Percentiles rank a stretch among this genome's conserved stretches.
These are phyloP conservation scores for Cebidichthys violaceus DNA, from an alignment of 2,113 vertebrate genomes.

Conservation along the genomic window DNA sequence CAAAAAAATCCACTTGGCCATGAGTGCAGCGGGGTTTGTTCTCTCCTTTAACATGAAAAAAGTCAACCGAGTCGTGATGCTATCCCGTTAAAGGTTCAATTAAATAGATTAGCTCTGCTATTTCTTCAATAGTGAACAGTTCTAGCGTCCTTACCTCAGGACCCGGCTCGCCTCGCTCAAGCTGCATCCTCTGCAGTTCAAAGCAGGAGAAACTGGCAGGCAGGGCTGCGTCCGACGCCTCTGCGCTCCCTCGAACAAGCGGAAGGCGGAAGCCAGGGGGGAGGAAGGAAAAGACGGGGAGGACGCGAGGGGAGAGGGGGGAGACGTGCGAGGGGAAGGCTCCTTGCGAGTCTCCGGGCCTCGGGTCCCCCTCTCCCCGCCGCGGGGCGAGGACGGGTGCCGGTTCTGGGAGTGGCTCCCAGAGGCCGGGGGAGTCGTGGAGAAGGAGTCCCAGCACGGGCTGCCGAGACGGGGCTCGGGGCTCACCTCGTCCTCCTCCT, in stretches of 20 bases:
- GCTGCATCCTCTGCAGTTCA: slow-evolving; percentile 75
- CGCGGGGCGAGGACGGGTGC: slow-evolving; percentile 46
- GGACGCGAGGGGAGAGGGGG: slow-evolving; percentile 41
- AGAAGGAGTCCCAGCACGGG: slow-evolving; percentile 62
- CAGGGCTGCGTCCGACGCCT: slow-evolving; percentile 39
- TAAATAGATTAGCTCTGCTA: background rate
- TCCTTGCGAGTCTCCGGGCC: slow-evolving; percentile 42
- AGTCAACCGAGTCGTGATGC: background rate
- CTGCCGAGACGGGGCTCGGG: slow-evolving; percentile 59
- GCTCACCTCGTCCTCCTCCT: slow-evolving; percentile 66
- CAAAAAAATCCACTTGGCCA: background rate
- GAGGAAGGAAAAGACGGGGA: slow-evolving; percentile 76
- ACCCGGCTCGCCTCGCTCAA: slow-evolving; percentile 57
- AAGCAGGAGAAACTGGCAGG: slow-evolving; percentile 65
- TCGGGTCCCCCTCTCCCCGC: slow-evolving; percentile 49
- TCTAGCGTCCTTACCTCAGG: slow-evolving; percentile 72
- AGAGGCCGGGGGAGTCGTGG: slow-evolving; percentile 35
- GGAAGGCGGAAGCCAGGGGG: slow-evolving; percentile 69
- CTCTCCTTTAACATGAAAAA: background rate
- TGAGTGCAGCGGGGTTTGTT: background rate
- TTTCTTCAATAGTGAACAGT: background rate
- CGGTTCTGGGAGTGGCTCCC: slow-evolving; percentile 47
- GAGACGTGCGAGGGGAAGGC: slow-evolving; percentile 42
- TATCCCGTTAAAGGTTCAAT: background rate
- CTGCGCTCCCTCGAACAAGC: slow-evolving; percentile 70